Evolutionary conservation across 92 coral and sea anemone species (phyloP).

Genomic region (Hydrozoanthus gracilis): DNA sequence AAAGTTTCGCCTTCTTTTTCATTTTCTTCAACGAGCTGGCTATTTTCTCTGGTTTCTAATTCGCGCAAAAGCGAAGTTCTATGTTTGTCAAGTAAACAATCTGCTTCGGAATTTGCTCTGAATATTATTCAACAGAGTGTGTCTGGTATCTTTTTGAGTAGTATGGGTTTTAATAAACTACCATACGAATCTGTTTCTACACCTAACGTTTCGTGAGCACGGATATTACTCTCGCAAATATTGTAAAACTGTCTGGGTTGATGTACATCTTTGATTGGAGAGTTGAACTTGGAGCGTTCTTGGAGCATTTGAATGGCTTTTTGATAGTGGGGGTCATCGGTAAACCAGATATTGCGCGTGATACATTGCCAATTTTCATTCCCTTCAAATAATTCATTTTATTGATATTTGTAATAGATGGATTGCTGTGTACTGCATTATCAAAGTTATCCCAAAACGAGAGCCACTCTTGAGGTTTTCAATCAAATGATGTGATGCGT

Average conservation of each 20-base stretch:
- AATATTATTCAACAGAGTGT: constrained; percentile 29
- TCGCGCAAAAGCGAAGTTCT: constrained; percentile 53
- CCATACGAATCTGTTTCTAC: constrained; percentile 41
- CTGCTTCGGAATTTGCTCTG: constrained; percentile 54
- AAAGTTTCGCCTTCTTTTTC: constrained; percentile 27
- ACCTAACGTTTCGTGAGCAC: constrained; percentile 29
- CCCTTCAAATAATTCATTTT: constrained; percentile 66
- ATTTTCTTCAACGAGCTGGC: constrained; percentile 47
- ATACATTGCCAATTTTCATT: constrained; percentile 52
- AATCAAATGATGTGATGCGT: constrained; percentile 50
- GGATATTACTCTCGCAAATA: constrained; percentile 41
- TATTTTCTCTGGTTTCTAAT: constrained; percentile 61
- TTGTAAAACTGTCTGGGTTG: constrained; percentile 36
- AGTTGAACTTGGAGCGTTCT: constrained; percentile 38
- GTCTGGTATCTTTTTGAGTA: constrained; percentile 36
- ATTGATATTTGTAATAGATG: constrained; percentile 46
- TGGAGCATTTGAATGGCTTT: constrained; percentile 56
- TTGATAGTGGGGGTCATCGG: constrained; percentile 59
- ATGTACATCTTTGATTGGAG: constrained; percentile 11
- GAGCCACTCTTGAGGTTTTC: constrained; percentile 61
- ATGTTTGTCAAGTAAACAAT: constrained; percentile 45
- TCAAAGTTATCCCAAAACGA: constrained; percentile 61
- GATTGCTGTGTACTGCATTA: constrained; percentile 53
- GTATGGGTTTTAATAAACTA: constrained; percentile 41
- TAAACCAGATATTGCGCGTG: constrained; percentile 63